Percentiles rank a stretch among this genome's conserved stretches.
Conservation (phyloP, 2,888 invertebrate genomes). For the Mythimna loreyi region DNA sequence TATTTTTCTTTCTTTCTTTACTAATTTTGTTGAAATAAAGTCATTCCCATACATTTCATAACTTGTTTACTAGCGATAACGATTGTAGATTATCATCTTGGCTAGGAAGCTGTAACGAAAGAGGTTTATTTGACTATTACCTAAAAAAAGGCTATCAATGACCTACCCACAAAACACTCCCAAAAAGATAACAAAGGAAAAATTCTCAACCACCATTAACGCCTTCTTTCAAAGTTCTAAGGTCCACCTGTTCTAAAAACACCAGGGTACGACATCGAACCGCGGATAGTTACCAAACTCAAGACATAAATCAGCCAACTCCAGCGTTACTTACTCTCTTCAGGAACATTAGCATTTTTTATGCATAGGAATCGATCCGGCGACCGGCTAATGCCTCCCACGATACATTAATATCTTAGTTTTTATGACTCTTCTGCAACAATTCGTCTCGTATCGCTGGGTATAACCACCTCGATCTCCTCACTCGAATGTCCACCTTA, state of each 20-base stretch:
- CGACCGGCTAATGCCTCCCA: conserved; percentile 90
- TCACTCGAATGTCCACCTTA: conserved; percentile 31
- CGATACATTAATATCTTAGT: conserved; percentile 91
- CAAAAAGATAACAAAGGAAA: conserved; percentile 54
- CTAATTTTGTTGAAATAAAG: too few species aligned
- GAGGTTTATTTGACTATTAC: too few species aligned
- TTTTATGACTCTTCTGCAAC: conserved; percentile 90
- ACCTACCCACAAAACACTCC: conserved; percentile 17
- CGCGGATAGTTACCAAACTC: conserved; percentile 79
- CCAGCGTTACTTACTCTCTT: conserved; percentile 82
- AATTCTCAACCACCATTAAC: conserved; percentile 54
- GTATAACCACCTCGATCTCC: conserved; percentile 68
- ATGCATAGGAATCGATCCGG: conserved; percentile 90
- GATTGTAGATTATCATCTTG: too few species aligned
- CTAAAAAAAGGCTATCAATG: background rate
- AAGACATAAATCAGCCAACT: conserved; percentile 86
- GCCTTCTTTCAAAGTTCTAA: conserved; percentile 44
- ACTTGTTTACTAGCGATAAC: too few species aligned
- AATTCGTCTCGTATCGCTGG: conserved; percentile 77
- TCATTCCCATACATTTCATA: too few species aligned
- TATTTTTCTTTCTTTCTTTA: too few species aligned
- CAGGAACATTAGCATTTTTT: conserved; percentile 90
- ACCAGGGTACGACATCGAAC: conserved; percentile 75
- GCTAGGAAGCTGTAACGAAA: too few species aligned
- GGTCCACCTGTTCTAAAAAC: conserved; percentile 78